Evolutionary conservation across 2,888 invertebrate species (phyloP).

Genomic region (Oeneis ivallda): DNA sequence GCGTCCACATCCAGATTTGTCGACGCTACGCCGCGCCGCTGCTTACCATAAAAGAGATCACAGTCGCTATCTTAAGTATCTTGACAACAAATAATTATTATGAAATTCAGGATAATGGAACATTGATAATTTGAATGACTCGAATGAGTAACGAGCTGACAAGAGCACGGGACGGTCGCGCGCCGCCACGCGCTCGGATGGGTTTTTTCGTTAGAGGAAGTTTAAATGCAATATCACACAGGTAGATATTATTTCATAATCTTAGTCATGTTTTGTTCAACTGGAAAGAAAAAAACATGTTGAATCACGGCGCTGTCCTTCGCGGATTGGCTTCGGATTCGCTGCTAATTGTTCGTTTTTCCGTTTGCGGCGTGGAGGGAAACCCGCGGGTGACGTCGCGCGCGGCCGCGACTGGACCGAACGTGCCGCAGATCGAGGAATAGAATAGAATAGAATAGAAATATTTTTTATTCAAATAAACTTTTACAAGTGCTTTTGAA

Average conservation of each 20-base stretch:
- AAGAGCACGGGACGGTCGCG: neutral
- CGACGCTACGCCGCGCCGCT: no score
- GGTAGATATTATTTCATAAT: slow-evolving; percentile 33
- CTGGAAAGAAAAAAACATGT: slow-evolving; percentile 28
- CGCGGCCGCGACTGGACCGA: neutral
- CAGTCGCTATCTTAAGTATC: no score
- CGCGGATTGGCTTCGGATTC: slow-evolving; percentile 1
- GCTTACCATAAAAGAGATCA: no score
- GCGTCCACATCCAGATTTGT: no score
- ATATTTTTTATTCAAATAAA: no score
- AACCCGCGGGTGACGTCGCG: slow-evolving; percentile 7
- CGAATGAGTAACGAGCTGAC: no score
- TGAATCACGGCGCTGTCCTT: slow-evolving; percentile 25
- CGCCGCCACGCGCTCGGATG: slow-evolving; percentile 16
- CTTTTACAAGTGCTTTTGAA: no score
- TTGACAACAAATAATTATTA: no score
- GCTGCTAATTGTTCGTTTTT: slow-evolving; percentile 16
- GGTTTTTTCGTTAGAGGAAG: slow-evolving; percentile 33
- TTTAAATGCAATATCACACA: neutral
- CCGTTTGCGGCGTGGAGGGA: slow-evolving; percentile 17
- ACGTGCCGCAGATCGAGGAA: neutral
- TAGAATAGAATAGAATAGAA: no score
- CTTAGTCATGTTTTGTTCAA: slow-evolving; percentile 27
- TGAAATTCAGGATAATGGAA: no score
- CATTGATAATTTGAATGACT: no score